Evolutionary conservation across 2,888 invertebrate species (phyloP).

Genomic region (Drosophila falleni): DNA sequence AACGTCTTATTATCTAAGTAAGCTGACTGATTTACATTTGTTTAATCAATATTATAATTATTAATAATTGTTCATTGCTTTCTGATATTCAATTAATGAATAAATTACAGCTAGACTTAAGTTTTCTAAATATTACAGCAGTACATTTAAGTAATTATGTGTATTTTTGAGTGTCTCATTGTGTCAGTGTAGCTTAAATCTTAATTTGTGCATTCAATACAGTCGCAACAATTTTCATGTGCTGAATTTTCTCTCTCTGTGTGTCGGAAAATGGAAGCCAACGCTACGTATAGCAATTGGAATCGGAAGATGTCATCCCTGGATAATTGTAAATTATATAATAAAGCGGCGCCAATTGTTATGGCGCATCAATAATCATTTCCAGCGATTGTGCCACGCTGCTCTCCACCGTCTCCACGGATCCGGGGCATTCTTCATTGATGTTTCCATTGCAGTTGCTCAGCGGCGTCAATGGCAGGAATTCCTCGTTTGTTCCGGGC

Average conservation of each 20-base stretch:
- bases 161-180: conserved; percentile 1
- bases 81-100: conserved; percentile 27
- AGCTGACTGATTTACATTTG: background rate
- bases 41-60: background rate
- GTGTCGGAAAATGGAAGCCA: conserved; percentile 42
- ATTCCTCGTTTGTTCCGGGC: conserved; percentile 42
- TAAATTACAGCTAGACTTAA: conserved; percentile 21
- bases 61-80: conserved; percentile 16
- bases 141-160: conserved; percentile 3
- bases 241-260: conserved; percentile 45
- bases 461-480: conserved; percentile 59
- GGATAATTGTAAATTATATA: conserved; percentile 58
- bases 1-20: conserved; percentile 10
- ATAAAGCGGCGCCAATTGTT: conserved; percentile 60
- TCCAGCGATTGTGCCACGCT: conserved; percentile 53
- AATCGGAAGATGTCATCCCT: conserved; percentile 48
- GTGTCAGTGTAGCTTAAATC: conserved; percentile 23
- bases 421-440: conserved; percentile 63
- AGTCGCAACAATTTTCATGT: conserved; percentile 56
- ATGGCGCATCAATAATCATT: conserved; percentile 54
- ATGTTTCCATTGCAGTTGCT: conserved; percentile 44
- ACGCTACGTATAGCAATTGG: conserved; percentile 49
- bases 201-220: conserved; percentile 54
- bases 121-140: conserved; percentile 2
- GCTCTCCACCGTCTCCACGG: conserved; percentile 57